Conservation (phyloP, 2,113 vertebrate genomes). For the Megaleporinus macrocephalus region DNA sequence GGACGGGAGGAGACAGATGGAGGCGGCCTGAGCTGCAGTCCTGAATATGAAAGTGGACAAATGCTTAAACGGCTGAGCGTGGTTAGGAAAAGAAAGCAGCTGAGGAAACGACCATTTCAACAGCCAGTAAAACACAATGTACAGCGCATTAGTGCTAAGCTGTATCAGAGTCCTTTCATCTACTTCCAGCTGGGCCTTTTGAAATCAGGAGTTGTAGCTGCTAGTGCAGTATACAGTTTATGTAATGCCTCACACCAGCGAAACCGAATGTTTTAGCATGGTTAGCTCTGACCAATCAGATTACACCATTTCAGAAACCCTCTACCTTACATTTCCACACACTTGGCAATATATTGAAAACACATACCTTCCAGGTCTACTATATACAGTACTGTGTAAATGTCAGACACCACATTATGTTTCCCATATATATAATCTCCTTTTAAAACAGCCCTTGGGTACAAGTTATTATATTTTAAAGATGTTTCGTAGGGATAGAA, state of each 20-base stretch:
- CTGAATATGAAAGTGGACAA: constrained; percentile 20
- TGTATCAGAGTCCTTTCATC: neutral
- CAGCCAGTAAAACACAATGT: neutral
- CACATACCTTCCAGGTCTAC: no score
- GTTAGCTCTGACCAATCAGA: no score
- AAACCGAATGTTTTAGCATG: no score
- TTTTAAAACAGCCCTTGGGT: no score
- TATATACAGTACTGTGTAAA: no score
- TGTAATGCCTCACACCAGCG: neutral
- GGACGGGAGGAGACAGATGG: neutral
- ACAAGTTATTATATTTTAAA: no score
- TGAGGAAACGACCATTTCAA: neutral
- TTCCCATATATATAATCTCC: no score
- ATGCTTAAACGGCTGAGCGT: neutral
- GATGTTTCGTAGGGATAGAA: no score
- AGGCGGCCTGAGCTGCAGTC: neutral
- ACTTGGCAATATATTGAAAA: no score
- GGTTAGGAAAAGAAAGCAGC: neutral
- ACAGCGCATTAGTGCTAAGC: neutral
- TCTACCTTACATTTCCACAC: no score
- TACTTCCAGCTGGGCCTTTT: neutral
- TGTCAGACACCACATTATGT: no score
- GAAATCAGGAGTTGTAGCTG: neutral
- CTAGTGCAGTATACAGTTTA: neutral
- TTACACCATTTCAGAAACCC: no score